Evolutionary conservation across 2,888 invertebrate species (phyloP), one percentile per base, ranked within the genome.

Genomic region (Horisme vitalbata): DNA sequence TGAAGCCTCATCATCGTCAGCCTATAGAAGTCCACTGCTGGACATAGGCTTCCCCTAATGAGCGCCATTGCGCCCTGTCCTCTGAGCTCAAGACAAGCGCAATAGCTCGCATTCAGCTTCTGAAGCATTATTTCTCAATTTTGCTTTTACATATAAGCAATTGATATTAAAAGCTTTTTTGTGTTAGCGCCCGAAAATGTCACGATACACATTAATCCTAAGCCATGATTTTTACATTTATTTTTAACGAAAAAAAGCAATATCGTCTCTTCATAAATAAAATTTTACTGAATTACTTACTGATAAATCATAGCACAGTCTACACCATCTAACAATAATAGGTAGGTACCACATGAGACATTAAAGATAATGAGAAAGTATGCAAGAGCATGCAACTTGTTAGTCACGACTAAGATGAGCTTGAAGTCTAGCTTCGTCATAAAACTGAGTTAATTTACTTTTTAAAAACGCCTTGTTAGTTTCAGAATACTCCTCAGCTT

Each of bases 151-250:
- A 41, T 54, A 47, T 43, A 41, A 44, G 43, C 27, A 36, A 54
- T 55, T 52, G 44, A 38, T 55, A 60, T 49, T 65, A 59, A 68
- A 63, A 68, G 63, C 62, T 55, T 68, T 67, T 59, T 63, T 61
- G 58, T 65, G 65, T 65, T 61, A 43, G 57, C 47, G 49, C 35
- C 37, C 54, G 35, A 60, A 59, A 61, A 48, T 46, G 44, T 46
- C 8, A 18, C 18, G 39, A 35, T 51, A 41, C 38, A 34, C 8
- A 18, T 34, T 43, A 38, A 37, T 9, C 27, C 41, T 32, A 26
- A 45, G 49, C 47, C 41, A 45, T 53, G 49, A 34, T 50, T 41
- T 54, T 51, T 26, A 11, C 30, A 28, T 18, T 9, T 33, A 36
- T 23, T 27, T 34, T 11, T 11, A 21, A 21, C 21, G 10, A 32